These are phyloP conservation scores for Adelosebastes latens DNA, from an alignment of 2,797 vertebrate species.

Conservation along the genomic window DNA sequence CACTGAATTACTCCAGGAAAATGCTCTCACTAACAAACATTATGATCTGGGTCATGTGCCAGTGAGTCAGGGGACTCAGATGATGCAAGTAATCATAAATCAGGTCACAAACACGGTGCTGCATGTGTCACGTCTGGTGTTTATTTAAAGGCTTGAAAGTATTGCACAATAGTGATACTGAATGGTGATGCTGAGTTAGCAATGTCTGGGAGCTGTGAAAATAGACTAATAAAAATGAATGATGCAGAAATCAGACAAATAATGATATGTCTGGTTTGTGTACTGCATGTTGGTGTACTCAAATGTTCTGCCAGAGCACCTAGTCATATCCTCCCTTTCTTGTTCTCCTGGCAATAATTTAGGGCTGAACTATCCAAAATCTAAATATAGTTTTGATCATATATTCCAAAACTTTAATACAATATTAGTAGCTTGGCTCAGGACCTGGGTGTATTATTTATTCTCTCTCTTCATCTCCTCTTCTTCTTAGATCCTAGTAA, in stretches of 20 bases:
- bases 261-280: neutral
- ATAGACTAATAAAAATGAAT: neutral
- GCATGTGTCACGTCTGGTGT: neutral
- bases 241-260: neutral
- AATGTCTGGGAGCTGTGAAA: neutral
- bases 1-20: neutral
- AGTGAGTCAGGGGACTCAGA: neutral
- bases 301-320: neutral
- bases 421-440: neutral
- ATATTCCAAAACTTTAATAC: neutral
- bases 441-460: neutral
- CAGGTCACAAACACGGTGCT: neutral
- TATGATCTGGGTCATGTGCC: neutral
- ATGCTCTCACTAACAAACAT: neutral
- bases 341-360: neutral
- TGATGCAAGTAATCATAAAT: no score
- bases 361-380: neutral
- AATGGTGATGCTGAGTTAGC: neutral
- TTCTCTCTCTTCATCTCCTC: neutral
- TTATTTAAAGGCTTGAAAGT: neutral
- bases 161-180: neutral
- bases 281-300: neutral
- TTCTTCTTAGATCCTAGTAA: slow-evolving; percentile 80
- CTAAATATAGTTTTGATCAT: neutral
- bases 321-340: neutral